These are phyloP conservation scores for Drosophila kohkoa DNA, from an alignment of 1,140 invertebrate species.

Conservation along the genomic window DNA sequence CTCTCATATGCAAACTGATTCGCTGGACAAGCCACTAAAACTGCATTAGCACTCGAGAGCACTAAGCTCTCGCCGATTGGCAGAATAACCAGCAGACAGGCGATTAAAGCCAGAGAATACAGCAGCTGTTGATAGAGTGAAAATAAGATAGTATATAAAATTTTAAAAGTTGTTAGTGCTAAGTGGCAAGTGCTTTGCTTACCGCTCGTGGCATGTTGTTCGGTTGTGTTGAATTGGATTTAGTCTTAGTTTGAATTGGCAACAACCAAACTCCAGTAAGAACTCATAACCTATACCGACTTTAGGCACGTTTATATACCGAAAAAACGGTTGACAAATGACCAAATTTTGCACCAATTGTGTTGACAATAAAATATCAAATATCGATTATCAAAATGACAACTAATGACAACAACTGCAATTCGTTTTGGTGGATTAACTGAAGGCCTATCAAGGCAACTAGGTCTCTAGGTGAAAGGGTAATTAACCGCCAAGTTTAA, in stretches of 20 bases:
- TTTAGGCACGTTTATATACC: constrained; percentile 65
- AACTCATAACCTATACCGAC: constrained; percentile 61
- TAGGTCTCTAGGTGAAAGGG: constrained; percentile 2
- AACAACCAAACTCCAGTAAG: constrained; percentile 74
- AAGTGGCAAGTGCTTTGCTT: neutral
- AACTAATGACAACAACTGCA: constrained; percentile 37
- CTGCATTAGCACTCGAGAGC: neutral
- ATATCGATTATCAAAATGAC: constrained; percentile 23
- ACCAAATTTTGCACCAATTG: constrained; percentile 38
- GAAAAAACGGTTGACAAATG: constrained; percentile 49
- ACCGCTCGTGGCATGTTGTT: constrained; percentile 63
- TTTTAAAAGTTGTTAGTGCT: neutral
- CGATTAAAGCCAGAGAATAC: constrained; percentile 53
- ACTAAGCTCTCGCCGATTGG: neutral
- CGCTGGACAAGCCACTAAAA: neutral
- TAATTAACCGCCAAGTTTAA: neutral
- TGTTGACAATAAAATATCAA: constrained; percentile 25
- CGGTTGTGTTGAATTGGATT: constrained; percentile 52
- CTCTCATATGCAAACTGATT: neutral
- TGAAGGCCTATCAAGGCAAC: constrained; percentile 35
- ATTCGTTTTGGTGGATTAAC: constrained; percentile 41
- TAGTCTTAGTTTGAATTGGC: constrained; percentile 81
- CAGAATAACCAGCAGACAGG: constrained; percentile 33
- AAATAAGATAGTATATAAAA: neutral
- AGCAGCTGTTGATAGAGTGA: constrained; percentile 46